A percentile compares a stretch with the other conserved stretches of the same genome.
Conservation (phyloP, 2,113 vertebrate species). For the Poicephalus gulielmi region DNA sequence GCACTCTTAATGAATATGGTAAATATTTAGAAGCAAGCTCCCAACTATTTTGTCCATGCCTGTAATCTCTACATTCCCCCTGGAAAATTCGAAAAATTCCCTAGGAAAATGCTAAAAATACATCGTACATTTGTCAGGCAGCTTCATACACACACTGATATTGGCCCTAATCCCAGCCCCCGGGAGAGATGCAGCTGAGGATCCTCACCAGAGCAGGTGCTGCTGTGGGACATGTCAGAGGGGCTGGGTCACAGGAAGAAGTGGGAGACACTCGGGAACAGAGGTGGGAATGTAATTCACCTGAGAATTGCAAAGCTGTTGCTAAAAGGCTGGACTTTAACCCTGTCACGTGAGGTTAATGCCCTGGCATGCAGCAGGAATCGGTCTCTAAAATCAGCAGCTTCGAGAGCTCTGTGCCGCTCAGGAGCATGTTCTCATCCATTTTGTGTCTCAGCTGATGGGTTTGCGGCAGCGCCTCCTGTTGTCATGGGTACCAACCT, state of each 20-base stretch:
- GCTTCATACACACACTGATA: background rate
- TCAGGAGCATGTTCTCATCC: background rate
- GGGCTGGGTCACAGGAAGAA: background rate
- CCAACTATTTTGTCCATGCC: background rate
- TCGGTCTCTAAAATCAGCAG: background rate
- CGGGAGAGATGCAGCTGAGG: background rate
- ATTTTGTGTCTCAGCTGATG: background rate
- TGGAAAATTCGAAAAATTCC: background rate
- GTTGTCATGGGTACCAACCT: background rate
- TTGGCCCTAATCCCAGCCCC: background rate
- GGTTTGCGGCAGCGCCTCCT: background rate
- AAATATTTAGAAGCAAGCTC: background rate
- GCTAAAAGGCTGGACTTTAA: background rate
- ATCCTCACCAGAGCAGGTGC: background rate
- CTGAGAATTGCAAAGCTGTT: background rate
- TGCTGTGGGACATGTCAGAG: background rate
- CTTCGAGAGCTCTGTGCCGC: background rate
- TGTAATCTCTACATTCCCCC: background rate
- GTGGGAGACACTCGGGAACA: background rate
- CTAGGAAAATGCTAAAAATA: background rate
- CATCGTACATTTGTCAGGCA: background rate
- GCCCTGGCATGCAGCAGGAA: fast-evolving
- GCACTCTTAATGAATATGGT: background rate
- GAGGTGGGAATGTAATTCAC: background rate
- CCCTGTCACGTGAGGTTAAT: background rate